Evolutionary conservation across 2,888 invertebrate genomes (phyloP), one percentile per base, ranked within the genome.

Genomic region (Xestia xanthographa): DNA sequence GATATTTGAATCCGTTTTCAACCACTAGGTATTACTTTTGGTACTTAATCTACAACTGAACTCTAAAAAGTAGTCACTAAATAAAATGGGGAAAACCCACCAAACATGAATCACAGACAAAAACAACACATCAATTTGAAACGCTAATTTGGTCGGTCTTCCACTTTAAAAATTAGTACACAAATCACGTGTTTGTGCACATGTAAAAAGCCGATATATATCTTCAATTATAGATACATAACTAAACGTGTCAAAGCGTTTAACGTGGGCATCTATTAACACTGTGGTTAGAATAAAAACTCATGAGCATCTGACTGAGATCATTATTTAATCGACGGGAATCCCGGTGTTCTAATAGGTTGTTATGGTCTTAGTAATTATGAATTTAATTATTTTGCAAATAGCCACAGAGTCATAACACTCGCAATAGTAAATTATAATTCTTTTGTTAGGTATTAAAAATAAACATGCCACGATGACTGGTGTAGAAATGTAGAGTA

Each of bases 301-400:
- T 74, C 74, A 81, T 68, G 84, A 85, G 83, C 74, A 60, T 85
- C 50, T 17, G 48, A 14, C 84, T 91, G 89, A 91, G 88, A 89
- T 91, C 90, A 91, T 82, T 84, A 81, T 82, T 86, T 87, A 77
- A 87, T 87, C 78, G 85, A 72, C 76, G 90, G 92, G 86, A 91
- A 89, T 82, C 90, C 92, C 89, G 56, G 66, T 53, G 60, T 53
- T 65, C 50, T 72, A 72, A 73, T 80, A 71, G 41, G 69, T 78
- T 79, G 68, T 85, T 76, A 77, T 80, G 71, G 66, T 43, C 58
- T 69, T n/a, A 45, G 72, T 84, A 80, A 88, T 88, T 87, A 88
- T 79, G 66, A 76, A 72, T 85, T 87, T 86, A 87, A 85, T 89
- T 87, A 66, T 17, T 66, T 66, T 72, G 73, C 78, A 58, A 82